Conservation (phyloP, 2,888 invertebrate species). For the Plagodis pulveraria region DNA sequence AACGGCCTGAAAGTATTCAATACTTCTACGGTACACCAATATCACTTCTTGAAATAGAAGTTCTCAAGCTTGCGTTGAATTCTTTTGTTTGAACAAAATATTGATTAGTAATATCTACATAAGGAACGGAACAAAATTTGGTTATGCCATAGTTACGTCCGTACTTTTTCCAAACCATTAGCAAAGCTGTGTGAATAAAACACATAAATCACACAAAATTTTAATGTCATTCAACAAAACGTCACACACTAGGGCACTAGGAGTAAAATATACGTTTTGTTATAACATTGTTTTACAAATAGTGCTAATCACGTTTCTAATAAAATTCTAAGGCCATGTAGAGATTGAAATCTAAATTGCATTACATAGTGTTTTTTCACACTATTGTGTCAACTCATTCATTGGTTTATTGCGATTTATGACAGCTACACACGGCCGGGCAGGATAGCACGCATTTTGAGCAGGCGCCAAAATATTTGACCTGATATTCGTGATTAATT, state of each 20-base stretch:
- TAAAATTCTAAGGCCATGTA: constrained; percentile 53
- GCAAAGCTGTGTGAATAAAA: constrained; percentile 43
- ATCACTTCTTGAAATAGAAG: not conserved
- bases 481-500: constrained; percentile 17
- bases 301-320: constrained; percentile 60
- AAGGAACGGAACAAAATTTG: constrained; percentile 22
- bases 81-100: constrained; percentile 23
- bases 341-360: constrained; percentile 67
- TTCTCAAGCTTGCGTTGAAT: constrained; percentile 26
- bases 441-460: constrained; percentile 26
- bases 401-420: constrained; percentile 48
- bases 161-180: constrained; percentile 30
- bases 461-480: constrained; percentile 22
- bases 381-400: constrained; percentile 69
- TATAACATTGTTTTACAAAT: constrained; percentile 66
- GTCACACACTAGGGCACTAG: constrained; percentile 43
- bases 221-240: constrained; percentile 43
- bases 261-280: constrained; percentile 57
- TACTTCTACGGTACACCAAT: not conserved
- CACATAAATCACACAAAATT: constrained; percentile 44
- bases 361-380: constrained; percentile 62
- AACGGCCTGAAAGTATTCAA: constrained; percentile 3
- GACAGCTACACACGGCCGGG: constrained; percentile 43
- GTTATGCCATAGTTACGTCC: constrained; percentile 10
- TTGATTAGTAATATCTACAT: constrained; percentile 9